Evolutionary conservation across 1,140 invertebrate species (phyloP).

Genomic region (Drosophila murphyi): DNA sequence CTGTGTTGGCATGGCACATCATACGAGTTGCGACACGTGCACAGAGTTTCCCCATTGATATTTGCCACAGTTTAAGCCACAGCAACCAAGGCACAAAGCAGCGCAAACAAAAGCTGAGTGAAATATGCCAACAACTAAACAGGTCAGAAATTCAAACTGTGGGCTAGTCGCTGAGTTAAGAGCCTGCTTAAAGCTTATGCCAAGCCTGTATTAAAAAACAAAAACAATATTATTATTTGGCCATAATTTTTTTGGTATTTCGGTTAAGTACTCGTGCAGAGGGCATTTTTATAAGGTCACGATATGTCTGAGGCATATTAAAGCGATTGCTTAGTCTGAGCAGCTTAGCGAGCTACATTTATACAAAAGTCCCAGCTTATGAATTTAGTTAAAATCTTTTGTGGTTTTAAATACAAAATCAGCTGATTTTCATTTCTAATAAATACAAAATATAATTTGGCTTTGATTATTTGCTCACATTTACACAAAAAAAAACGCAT

Average conservation of each 20-base stretch:
- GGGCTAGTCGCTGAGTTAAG: background rate
- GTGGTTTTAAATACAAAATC: too few relatives aligned
- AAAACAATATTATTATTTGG: background rate
- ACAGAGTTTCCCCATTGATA: constrained; percentile 5
- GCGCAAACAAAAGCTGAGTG: background rate
- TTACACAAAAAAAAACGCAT: too few relatives aligned
- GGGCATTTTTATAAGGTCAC: background rate
- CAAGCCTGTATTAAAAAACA: background rate
- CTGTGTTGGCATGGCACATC: background rate
- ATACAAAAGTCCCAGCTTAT: too few relatives aligned
- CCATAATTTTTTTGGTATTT: background rate
- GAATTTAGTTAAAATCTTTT: too few relatives aligned
- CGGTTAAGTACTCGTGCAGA: background rate
- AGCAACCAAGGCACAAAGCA: background rate
- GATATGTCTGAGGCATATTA: background rate
- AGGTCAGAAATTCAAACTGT: background rate
- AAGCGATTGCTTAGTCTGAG: background rate
- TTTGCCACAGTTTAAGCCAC: constrained; percentile 5
- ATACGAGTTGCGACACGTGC: constrained; percentile 8
- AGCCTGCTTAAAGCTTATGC: constrained; percentile 2
- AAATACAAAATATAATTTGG: too few relatives aligned
- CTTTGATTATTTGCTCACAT: too few relatives aligned
- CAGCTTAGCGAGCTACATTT: too few relatives aligned
- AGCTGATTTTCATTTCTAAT: too few relatives aligned
- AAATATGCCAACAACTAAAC: background rate